Conservation (phyloP, 2,888 invertebrate species). For the Neoascia interrupta region DNA sequence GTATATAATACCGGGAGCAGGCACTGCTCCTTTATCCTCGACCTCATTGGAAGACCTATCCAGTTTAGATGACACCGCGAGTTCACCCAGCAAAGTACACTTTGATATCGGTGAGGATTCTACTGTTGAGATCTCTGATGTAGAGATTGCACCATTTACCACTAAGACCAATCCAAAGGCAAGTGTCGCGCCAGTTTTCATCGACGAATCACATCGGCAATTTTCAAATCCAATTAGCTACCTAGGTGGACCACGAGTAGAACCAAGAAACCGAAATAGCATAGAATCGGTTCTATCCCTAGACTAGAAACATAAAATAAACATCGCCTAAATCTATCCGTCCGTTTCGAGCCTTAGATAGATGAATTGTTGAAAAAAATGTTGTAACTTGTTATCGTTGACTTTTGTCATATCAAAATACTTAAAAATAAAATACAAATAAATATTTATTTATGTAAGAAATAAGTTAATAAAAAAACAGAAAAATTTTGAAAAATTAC, state of each 20-base stretch:
- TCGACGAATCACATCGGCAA: conserved; percentile 80
- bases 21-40: conserved; percentile 27
- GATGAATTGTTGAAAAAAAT: conserved; percentile 8
- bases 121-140: conserved; percentile 63
- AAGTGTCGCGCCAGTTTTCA: conserved; percentile 80
- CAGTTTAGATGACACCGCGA: conserved; percentile 12
- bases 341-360: conserved; percentile 21
- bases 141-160: conserved; percentile 72
- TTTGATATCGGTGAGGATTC: conserved; percentile 11
- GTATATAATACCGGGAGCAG: not conserved
- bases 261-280: conserved; percentile 81
- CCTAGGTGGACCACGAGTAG: conserved; percentile 83
- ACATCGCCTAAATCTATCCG: conserved; percentile 14
- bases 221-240: conserved; percentile 86
- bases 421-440: not conserved
- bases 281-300: conserved; percentile 85
- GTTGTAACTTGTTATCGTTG: not conserved
- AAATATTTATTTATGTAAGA: not conserved
- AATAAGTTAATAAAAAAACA: not conserved
- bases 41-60: conserved; percentile 55
- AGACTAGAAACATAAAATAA: conserved; percentile 79
- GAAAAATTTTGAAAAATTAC: no score
- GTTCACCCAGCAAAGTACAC: not conserved
- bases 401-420: not conserved
- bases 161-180: conserved; percentile 70